Evolutionary conservation across 2,888 invertebrate species (phyloP).

Genomic region (Microctonus brassicae): DNA sequence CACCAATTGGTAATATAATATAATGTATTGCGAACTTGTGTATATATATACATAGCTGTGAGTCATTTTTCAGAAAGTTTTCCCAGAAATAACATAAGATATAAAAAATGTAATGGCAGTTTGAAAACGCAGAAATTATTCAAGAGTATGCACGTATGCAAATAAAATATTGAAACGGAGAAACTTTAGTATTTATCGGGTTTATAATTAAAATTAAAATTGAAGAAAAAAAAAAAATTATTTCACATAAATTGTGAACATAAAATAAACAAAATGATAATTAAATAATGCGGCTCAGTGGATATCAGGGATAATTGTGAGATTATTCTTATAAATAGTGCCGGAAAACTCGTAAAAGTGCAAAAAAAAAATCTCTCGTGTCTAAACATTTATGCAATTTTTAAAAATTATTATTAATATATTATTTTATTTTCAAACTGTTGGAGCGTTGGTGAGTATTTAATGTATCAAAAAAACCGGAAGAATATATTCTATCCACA

Average conservation of each 20-base stretch:
- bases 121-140: background rate
- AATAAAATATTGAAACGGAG: background rate
- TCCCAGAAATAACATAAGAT: background rate
- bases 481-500: too few relatives aligned
- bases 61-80: background rate
- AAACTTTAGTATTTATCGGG: background rate
- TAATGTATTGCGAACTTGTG: too few relatives aligned
- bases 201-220: too few relatives aligned
- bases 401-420: background rate
- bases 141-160: background rate
- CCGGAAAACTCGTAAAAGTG: background rate
- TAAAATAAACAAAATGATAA: too few relatives aligned
- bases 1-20: background rate
- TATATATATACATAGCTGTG: background rate
- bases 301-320: too few relatives aligned
- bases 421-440: background rate
- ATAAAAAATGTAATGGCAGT: background rate
- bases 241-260: too few relatives aligned
- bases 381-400: background rate
- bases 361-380: background rate
- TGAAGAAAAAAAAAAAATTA: too few relatives aligned
- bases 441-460: background rate
- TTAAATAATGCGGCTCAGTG: too few relatives aligned
- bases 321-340: slow-evolving; percentile 8
- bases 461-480: background rate